Base-by-base conservation (phyloP, 1,140 invertebrate species). In the Rhynchophorus ferrugineus region DNA sequence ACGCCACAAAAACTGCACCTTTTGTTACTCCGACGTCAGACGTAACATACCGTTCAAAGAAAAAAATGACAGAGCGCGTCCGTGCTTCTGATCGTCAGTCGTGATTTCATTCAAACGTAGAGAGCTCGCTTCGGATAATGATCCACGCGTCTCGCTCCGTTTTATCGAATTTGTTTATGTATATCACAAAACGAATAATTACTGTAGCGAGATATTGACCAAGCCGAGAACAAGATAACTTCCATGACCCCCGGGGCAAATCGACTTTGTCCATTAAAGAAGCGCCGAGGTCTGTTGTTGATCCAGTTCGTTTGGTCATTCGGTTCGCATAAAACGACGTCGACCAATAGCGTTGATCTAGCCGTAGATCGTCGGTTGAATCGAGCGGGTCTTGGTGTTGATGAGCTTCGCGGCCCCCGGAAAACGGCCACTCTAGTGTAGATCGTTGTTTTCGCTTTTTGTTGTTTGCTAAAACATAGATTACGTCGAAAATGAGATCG, bases 231-330 rank as follows among this genome's bases (percentile, higher is more conserved):
- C 35, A 55, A 16, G 49, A 56, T 56, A 56, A 56, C 54, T 38
- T 24, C 13, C 7, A 18, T 56, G 49, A 56, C 54, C 54, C 37
- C 24, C 39, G 24, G 24, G 24, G 37, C 19, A 46, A 52, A 36
- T 56, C 36, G 54, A 56, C 54, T 56, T 56, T 50, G 54, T 56
- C 43, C 44, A 56, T 50, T 51, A 51, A 47, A 51, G 49, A 50
- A 55, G 47, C 46, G 14, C n/a, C 39, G 3, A 35, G 47, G 34
- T 16, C 20, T 33, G 36, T 47, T 54, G 37, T 54, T 54, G 46
- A 47, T 39, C 29, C 51, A 54, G 51, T 54, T 22, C 29, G 24
- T 13, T 36, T 37, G 19, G 11, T 35, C 46, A 47, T 41, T 47
- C 35, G 33, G 44, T 36, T 14, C 29, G 24, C n/a, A n/a, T n/a